A percentile compares a stretch with the other conserved stretches of the same genome.
phyloP scores from a whole-genome alignment of 2,113 vertebrate species.

The Todiramphus chloris region DNA sequence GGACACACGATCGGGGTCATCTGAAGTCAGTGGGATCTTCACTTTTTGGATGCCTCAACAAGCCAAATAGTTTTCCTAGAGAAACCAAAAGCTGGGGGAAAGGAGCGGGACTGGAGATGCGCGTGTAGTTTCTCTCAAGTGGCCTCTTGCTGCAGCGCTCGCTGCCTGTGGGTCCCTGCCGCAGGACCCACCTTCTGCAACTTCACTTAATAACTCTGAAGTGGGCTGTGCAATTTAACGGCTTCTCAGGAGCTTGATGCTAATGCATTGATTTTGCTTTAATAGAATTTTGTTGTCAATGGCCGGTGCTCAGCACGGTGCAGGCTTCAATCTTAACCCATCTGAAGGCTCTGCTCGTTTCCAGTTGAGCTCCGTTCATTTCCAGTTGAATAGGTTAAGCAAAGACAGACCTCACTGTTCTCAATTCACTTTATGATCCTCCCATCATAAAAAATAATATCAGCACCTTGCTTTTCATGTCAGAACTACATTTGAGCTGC shows the following conservation, averaged over 20 bases:
- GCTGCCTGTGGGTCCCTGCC: not conserved
- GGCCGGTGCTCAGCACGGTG: slow-evolving; percentile 58
- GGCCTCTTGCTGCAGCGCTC: accelerated
- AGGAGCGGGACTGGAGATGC: not conserved
- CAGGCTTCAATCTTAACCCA: slow-evolving; percentile 76
- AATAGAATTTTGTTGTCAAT: slow-evolving; percentile 73
- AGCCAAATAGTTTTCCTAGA: not conserved
- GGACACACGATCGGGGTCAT: accelerated
- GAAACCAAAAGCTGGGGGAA: not conserved
- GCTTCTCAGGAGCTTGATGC: slow-evolving; percentile 62
- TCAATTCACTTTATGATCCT: slow-evolving; percentile 86
- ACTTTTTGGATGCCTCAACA: accelerated
- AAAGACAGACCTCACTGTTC: slow-evolving; percentile 85
- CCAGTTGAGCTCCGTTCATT: slow-evolving; percentile 81
- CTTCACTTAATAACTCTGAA: slow-evolving; percentile 43
- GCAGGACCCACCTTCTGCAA: not conserved
- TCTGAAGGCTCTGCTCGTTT: slow-evolving; percentile 73
- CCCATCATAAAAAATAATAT: slow-evolving; percentile 91
- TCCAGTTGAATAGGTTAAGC: slow-evolving; percentile 86
- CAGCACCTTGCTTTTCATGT: slow-evolving; percentile 92
- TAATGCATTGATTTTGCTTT: slow-evolving; percentile 73
- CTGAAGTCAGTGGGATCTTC: not conserved
- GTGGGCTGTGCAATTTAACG: slow-evolving; percentile 52
- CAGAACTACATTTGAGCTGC: slow-evolving; percentile 96
- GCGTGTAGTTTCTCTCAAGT: accelerated